Conservation (phyloP, 2,888 invertebrate genomes). For the Axea sp. region DNA sequence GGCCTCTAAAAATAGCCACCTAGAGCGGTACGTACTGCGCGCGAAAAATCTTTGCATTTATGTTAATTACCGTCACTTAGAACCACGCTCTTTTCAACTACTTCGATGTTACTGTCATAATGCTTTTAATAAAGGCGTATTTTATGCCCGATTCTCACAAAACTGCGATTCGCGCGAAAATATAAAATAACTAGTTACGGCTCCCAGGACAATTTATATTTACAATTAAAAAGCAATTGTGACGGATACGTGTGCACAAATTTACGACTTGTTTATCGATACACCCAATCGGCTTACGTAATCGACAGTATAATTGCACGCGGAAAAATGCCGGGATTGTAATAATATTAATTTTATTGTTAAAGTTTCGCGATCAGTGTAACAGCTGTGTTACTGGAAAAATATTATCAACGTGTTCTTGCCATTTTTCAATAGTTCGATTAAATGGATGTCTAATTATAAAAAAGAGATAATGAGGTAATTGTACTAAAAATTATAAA, state of each 20-base stretch:
- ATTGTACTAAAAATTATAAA: constrained; percentile 2
- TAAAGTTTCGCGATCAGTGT: constrained; percentile 40
- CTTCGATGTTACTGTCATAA: constrained; percentile 61
- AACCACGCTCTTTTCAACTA: constrained; percentile 68
- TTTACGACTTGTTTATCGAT: constrained; percentile 56
- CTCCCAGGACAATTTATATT: constrained; percentile 45
- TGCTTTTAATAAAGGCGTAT: constrained; percentile 56
- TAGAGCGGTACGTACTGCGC: constrained; percentile 64
- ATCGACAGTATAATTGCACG: constrained; percentile 49
- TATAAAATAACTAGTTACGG: constrained; percentile 42
- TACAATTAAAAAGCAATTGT: constrained; percentile 52
- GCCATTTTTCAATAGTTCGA: constrained; percentile 19
- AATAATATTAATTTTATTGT: constrained; percentile 58
- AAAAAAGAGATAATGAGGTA: constrained; percentile 23
- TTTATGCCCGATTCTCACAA: constrained; percentile 41
- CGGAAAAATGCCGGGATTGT: constrained; percentile 52
- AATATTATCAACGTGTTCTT: neutral
- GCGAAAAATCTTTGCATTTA: constrained; percentile 73
- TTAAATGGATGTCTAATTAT: constrained; percentile 27
- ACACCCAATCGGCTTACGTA: constrained; percentile 39
- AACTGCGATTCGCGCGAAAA: constrained; percentile 38
- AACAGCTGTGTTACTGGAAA: neutral
- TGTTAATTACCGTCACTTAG: constrained; percentile 75
- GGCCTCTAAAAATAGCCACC: constrained; percentile 75
- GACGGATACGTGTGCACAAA: constrained; percentile 41